Evolutionary conservation across 2,113 vertebrate genomes (phyloP), one percentile per base, ranked within the genome.

Genomic region (Myotis davidii): DNA sequence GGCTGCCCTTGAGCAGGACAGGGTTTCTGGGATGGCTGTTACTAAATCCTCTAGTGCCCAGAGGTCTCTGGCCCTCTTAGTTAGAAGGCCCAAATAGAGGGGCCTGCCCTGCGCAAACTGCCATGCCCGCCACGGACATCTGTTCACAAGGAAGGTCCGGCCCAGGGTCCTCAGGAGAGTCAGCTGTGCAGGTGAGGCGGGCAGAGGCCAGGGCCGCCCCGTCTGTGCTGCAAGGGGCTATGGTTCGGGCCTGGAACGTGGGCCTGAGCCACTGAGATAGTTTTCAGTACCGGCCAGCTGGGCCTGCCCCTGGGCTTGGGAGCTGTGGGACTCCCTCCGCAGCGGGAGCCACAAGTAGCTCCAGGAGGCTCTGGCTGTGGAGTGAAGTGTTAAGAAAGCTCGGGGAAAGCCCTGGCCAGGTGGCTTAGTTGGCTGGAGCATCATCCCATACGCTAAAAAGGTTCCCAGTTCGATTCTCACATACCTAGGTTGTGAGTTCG

Each of bases 281-380:
- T 48, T 73, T 85, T 70, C 9, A 18, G 14, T 1, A 1, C 56
- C 16, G 1, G 39, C 37, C 5, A 27, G 23, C 78, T 2, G 25
- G 82, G 52, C 50, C 27, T 1, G 6, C 20, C 59, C 70, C 61
- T 21, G 29, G 90, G 72, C 20, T 3, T 17, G 2, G 3, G 54
- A 56, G 42, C 27, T 61, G 29, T 2, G 2, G 32, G 17, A 7
- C 45, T 34, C 48, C 23, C n/a, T 14, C 34, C 3, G 45, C 1
- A 0, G 34, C 3, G 21, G 67, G 67, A 32, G 29, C 12, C 4
- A 9, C 37, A 2, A 0, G 72, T 8, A 9, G 29, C 20, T 18
- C 64, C 21, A 0, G 81, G 0, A 14, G 72, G 10, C 6, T 8
- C 25, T 37, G 0, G 8, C 70, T 0, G 0, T 7, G 34, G 2